These are phyloP conservation scores for Akabosia matsudoensis DNA, from an alignment of 1,140 invertebrate genomes.

Conservation along the genomic window DNA sequence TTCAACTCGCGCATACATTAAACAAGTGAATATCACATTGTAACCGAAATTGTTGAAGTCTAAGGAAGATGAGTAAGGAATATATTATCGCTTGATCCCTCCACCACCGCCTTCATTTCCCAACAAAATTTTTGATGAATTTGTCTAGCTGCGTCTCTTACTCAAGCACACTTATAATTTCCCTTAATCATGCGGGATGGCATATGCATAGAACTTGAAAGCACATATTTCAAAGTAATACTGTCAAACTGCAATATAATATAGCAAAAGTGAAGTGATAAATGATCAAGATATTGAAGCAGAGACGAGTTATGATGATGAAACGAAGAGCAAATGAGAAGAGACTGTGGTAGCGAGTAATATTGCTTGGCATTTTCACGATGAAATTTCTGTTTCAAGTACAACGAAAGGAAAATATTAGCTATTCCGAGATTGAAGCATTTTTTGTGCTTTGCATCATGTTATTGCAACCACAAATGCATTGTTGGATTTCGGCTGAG, in stretches of 20 bases:
- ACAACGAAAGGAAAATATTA: too few species aligned
- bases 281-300: slow-evolving; percentile 14
- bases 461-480: background rate
- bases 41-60: background rate
- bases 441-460: background rate
- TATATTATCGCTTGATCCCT: background rate
- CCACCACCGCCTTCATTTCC: too few species aligned
- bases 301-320: background rate
- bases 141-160: too few species aligned
- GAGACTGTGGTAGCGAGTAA: too few species aligned
- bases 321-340: background rate
- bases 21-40: background rate
- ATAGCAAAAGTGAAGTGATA: slow-evolving; percentile 7
- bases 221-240: background rate
- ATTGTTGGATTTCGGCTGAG: background rate
- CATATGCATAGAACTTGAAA: too few species aligned
- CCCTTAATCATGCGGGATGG: too few species aligned
- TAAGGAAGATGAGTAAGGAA: background rate
- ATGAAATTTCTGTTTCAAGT: too few species aligned
- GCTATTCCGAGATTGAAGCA: background rate
- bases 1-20: background rate
- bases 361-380: too few species aligned
- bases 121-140: too few species aligned
- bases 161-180: too few species aligned
- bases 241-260: slow-evolving; percentile 2